Evolutionary conservation across 2,797 vertebrate species (phyloP), one percentile per base, ranked within the genome.

Genomic region (Cetoscarus ocellatus): DNA sequence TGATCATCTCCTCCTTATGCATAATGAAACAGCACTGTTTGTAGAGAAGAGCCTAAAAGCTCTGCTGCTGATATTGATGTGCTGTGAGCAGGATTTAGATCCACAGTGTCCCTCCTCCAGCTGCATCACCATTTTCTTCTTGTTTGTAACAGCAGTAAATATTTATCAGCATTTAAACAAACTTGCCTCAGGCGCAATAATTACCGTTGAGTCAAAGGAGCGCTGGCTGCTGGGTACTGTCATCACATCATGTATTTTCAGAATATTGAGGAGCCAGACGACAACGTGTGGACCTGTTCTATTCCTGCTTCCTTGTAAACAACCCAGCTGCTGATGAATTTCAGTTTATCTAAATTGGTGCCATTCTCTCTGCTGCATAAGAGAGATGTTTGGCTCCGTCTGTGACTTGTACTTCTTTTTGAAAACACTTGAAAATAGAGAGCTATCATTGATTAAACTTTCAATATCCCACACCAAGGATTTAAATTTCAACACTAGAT

Each of bases 1-100:
- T 72, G 56, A 80, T 79, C 53, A 78, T 66, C 85, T 88, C 57
- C 45, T 49, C 80, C 80, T 86, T 88, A 89, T 94, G 80, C 84
- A 93, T 92, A 92, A 93, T 93, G 86, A 85, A 94, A 81, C 74
- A 70, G 60, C 63, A 48, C 42, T 54, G 83, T 76, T 79, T 52
- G 66, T 47, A 72, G 60, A 19, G 62, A 59, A 59, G 71, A 72
- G 76, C 58, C 74, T 80, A 76, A 89, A 84, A 88, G 79, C 81
- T 70, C 70, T 56, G 72, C 68, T 43, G 54, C 56, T 72, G 38
- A 62, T 39, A 63, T 70, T 17, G 66, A 83, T 73, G 78, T 9
- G 67, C 66, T 52, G 61, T 11, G 67, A 81, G 73, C 35, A 54
- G 80, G 70, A 79, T 85, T 67, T 67, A 71, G 79, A 84, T 75